Evolutionary conservation across 2,888 invertebrate genomes (phyloP).

Genomic region (Pterostichus madidus): DNA sequence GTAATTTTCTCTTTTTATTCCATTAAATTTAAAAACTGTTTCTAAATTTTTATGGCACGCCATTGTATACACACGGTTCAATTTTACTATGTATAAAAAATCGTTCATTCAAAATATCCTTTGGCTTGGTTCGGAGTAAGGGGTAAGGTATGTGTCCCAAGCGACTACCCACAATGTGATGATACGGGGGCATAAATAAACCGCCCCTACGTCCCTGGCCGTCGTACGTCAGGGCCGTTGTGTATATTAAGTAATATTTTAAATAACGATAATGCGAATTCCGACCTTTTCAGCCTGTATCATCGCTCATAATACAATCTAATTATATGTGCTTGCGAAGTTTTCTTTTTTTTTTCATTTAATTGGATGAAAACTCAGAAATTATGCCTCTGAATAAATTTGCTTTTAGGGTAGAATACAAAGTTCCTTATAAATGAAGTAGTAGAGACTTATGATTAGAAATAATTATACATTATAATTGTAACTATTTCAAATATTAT

Average conservation of each 20-base stretch:
- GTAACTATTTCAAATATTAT: too few species aligned
- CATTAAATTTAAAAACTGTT: neutral
- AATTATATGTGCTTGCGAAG: slow-evolving; percentile 50
- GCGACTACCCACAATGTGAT: slow-evolving; percentile 45
- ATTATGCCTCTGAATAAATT: too few species aligned
- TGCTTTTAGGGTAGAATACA: neutral
- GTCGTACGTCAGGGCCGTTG: slow-evolving; percentile 24
- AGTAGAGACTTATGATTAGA: too few species aligned
- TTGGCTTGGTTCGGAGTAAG: slow-evolving; percentile 9
- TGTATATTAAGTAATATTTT: slow-evolving; percentile 62
- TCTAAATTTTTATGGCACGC: slow-evolving; percentile 10
- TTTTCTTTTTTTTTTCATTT: slow-evolving; percentile 27
- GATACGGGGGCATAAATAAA: slow-evolving; percentile 54
- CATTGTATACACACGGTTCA: slow-evolving; percentile 21
- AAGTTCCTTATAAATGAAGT: neutral
- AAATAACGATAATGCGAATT: slow-evolving; percentile 61
- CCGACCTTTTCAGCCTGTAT: slow-evolving; percentile 36
- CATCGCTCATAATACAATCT: slow-evolving; percentile 58
- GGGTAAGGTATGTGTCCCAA: slow-evolving; percentile 52
- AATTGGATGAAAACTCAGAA: slow-evolving; percentile 5
- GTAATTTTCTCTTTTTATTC: neutral
- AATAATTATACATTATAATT: too few species aligned
- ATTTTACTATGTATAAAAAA: slow-evolving; percentile 58
- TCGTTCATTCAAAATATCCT: slow-evolving; percentile 51
- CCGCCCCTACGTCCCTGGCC: slow-evolving; percentile 17